Evolutionary conservation across 2,113 vertebrate genomes (phyloP), one percentile per base, ranked within the genome.

Genomic region (Morone chrysops): DNA sequence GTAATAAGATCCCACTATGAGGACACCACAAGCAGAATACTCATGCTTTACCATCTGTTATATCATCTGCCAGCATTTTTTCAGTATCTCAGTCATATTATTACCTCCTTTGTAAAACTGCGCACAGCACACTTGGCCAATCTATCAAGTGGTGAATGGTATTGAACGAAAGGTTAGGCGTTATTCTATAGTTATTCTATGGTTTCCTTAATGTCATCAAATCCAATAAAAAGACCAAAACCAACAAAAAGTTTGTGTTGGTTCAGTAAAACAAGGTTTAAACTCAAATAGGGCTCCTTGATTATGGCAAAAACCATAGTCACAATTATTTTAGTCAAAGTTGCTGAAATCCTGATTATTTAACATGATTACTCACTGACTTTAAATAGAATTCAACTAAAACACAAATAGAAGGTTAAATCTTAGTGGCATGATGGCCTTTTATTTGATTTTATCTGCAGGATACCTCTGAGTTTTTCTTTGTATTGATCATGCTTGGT

Each of bases 201-300:
- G 66, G 22, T 70, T 53, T 70, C 8, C 50, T 54, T 53, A 14
- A 70, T 40, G 11, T 54, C 36, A 20, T 69, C 60, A 70, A 40
- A 22, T 56, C 13, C 11, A 36, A 70, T 56, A 9, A 70, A 69
- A 53, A 53, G 11, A 59, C 54, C 5, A 67, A 47, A 16, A 31
- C 2, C 4, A 13, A 48, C 5, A 14, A 16, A 59, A 5, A 31
- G 25, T 16, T 8, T 59, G 54, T 25, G 5, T 13, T 25, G 2
- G 56, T 22, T 31, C 56, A 25, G 12, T 59, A 31, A 25, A 56
- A 47, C 11, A 10, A 47, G 12, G 45, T 47, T 47, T 47, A 47
- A 31, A 31, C 31, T 31, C 3, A 31, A 31, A 31, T 31, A 31
- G 31, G 31, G 1, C 31, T 31, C 31, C 31, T 31, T 31, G 31